A percentile compares a stretch with the other conserved stretches of the same genome.
Evolutionary conservation across 2,888 invertebrate species (phyloP).

Genomic region (Luperina testacea): DNA sequence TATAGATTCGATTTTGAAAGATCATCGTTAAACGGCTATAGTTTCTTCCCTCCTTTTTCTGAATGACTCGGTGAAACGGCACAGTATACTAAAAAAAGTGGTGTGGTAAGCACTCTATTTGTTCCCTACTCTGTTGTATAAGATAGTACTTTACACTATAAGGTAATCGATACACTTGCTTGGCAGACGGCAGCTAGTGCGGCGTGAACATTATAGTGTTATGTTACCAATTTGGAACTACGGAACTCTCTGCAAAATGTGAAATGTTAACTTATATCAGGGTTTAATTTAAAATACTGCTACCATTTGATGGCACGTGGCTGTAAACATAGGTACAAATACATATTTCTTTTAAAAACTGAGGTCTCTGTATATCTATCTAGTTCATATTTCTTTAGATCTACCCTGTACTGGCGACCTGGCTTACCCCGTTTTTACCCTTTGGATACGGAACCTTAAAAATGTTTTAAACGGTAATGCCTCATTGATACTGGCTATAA

Average conservation of each 20-base stretch:
- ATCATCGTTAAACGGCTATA: background rate
- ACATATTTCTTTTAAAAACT: background rate
- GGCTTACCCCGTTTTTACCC: too few relatives aligned
- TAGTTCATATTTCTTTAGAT: too few relatives aligned
- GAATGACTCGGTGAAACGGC: background rate
- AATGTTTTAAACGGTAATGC: background rate
- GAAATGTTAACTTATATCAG: slow-evolving; percentile 19
- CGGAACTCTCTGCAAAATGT: slow-evolving; percentile 25
- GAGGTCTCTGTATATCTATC: background rate
- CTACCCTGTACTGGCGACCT: too few relatives aligned
- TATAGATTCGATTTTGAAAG: background rate
- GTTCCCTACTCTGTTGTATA: slow-evolving; percentile 6
- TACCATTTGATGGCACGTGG: background rate
- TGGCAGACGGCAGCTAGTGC: slow-evolving; percentile 47
- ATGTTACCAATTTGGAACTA: slow-evolving; percentile 60
- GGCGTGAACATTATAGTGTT: slow-evolving; percentile 59
- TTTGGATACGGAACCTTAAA: too few relatives aligned
- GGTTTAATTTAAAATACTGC: slow-evolving; percentile 21
- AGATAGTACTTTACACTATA: slow-evolving; percentile 16
- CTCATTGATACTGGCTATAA: slow-evolving; percentile 9
- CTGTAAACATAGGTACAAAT: background rate
- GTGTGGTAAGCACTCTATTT: slow-evolving; percentile 5
- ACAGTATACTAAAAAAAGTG: background rate
- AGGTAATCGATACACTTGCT: slow-evolving; percentile 55
- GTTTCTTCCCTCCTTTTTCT: background rate